These are phyloP conservation scores for Sialia sialis DNA, from an alignment of 2,113 vertebrate genomes.

Conservation along the genomic window DNA sequence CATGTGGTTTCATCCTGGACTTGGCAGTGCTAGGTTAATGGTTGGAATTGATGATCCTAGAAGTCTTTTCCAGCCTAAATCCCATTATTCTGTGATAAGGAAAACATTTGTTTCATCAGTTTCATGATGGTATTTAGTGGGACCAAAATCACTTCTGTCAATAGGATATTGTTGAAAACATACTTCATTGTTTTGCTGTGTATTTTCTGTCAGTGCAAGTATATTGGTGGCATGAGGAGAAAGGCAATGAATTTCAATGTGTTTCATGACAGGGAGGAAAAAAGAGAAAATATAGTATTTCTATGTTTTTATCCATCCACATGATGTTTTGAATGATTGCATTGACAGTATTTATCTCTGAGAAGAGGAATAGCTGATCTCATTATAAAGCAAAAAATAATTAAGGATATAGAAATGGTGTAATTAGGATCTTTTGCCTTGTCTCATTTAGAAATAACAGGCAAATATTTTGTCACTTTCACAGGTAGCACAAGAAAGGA, in stretches of 20 bases:
- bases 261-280: background rate
- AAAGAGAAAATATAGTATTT: background rate
- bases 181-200: background rate
- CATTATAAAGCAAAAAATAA: background rate
- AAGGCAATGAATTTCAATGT: background rate
- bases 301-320: background rate
- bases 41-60: background rate
- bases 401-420: background rate
- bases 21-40: background rate
- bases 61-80: background rate
- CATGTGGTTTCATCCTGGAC: background rate
- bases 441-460: background rate
- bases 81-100: background rate
- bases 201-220: background rate
- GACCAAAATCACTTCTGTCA: background rate
- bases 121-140: background rate
- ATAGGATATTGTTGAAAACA: background rate
- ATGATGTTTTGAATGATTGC: background rate
- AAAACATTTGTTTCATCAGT: background rate
- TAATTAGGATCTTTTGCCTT: background rate
- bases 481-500: background rate
- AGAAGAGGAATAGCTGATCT: background rate
- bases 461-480: background rate
- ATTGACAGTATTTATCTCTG: background rate
- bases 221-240: background rate